Conservation (phyloP, 1,140 invertebrate species). For the Patella vulgata region DNA sequence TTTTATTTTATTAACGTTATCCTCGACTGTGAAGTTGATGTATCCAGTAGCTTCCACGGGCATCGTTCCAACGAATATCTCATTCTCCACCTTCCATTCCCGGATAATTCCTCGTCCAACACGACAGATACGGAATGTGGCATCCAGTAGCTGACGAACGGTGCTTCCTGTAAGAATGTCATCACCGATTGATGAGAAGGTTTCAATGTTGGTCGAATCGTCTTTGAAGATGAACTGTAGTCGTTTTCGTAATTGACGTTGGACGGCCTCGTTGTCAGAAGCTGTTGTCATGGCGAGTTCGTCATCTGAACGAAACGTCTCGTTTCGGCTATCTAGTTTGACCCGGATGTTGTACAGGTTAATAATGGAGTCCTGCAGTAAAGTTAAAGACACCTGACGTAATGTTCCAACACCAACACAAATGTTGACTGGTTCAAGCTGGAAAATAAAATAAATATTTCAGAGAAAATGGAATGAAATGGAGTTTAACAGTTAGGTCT, state of each 20-base stretch:
- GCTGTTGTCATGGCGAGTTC: constrained; percentile 23
- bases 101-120: constrained; percentile 15
- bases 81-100: constrained; percentile 13
- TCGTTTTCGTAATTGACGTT: background rate
- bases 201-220: constrained; percentile 7
- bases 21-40: constrained; percentile 11
- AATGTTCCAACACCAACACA: constrained; percentile 35
- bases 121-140: constrained; percentile 7
- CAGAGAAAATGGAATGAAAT: constrained; percentile 2
- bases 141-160: constrained; percentile 11
- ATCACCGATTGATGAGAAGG: constrained; percentile 11
- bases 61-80: constrained; percentile 12
- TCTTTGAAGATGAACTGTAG: background rate
- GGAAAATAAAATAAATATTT: background rate
- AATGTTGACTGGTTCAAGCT: constrained; percentile 12
- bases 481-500: too few relatives aligned
- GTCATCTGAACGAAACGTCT: constrained; percentile 17
- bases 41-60: constrained; percentile 18
- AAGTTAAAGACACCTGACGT: constrained; percentile 30
- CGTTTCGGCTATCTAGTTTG: constrained; percentile 17
- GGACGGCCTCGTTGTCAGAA: background rate
- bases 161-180: constrained; percentile 10
- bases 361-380: constrained; percentile 28
- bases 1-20: constrained; percentile 15
- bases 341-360: constrained; percentile 42